These are phyloP conservation scores for Centrocercus urophasianus DNA, from an alignment of 2,113 vertebrate genomes.

Conservation along the genomic window DNA sequence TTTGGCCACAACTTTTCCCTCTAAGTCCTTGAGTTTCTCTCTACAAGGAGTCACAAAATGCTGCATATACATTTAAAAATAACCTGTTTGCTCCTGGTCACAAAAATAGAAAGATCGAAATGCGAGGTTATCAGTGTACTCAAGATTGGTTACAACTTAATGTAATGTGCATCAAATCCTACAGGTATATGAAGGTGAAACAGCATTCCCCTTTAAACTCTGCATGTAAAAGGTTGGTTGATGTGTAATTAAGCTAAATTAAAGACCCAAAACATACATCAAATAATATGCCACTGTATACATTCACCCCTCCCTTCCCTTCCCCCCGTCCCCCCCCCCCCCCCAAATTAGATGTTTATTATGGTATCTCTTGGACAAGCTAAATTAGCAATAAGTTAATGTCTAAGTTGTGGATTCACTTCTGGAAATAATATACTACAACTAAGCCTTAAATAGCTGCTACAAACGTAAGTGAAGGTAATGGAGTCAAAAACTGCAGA, in stretches of 20 bases:
- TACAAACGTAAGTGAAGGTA: not conserved
- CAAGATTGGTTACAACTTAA: not conserved
- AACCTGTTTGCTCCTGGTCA: not conserved
- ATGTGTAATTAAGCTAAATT: slow-evolving; percentile 7
- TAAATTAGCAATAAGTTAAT: slow-evolving; percentile 36
- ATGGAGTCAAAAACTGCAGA: slow-evolving; percentile 37
- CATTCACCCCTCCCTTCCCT: too few relatives aligned
- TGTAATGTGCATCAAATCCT: slow-evolving; percentile 19
- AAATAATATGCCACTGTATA: not conserved
- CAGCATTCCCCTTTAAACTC: not conserved
- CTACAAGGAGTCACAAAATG: not conserved
- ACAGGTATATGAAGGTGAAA: not conserved
- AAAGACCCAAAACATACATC: not conserved
- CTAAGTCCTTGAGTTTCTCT: not conserved
- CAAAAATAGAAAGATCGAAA: not conserved
- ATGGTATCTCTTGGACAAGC: not conserved
- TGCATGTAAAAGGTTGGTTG: not conserved
- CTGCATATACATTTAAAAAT: not conserved
- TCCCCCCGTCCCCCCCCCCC: too few relatives aligned
- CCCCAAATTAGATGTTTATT: not conserved
- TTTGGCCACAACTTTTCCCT: not conserved
- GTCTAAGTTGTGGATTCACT: not conserved
- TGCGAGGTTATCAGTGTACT: not conserved
- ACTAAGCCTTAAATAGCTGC: not conserved
- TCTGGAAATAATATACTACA: slow-evolving; percentile 5